phyloP scores from a whole-genome alignment of 1,140 invertebrate genomes.

The Drosophila asahinai region DNA sequence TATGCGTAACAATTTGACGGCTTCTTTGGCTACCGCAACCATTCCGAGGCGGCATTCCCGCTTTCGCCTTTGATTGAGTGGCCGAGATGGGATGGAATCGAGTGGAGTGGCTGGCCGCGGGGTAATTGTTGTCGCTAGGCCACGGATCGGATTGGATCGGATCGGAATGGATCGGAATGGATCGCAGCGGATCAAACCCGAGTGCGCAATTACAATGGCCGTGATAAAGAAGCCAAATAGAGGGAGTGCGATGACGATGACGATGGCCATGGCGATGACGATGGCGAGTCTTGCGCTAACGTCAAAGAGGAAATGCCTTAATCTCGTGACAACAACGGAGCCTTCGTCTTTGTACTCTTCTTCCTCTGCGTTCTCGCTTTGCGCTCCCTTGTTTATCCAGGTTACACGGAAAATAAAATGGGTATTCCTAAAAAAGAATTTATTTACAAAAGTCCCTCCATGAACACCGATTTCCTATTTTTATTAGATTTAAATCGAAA shows the following conservation, averaged over 20 bases:
- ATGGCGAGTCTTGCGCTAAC: constrained; percentile 66
- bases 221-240: constrained; percentile 50
- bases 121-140: constrained; percentile 78
- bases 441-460: background rate
- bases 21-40: constrained; percentile 76
- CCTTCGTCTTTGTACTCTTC: background rate
- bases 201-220: constrained; percentile 79
- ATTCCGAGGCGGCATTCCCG: constrained; percentile 40
- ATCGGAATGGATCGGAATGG: constrained; percentile 19
- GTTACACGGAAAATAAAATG: background rate
- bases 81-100: constrained; percentile 36
- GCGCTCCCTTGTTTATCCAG: constrained; percentile 5
- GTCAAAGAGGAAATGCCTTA: constrained; percentile 83
- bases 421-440: background rate
- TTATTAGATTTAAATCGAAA: background rate
- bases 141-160: constrained; percentile 26
- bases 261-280: constrained; percentile 9
- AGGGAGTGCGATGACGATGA: constrained; percentile 3
- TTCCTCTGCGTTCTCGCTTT: background rate
- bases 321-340: constrained; percentile 67
- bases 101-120: constrained; percentile 53
- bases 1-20: constrained; percentile 84
- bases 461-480: too few relatives aligned
- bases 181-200: constrained; percentile 40
- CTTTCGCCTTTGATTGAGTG: constrained; percentile 78